Conservation (phyloP, 2,113 vertebrate species). For the Himantopus leucocephalus region DNA sequence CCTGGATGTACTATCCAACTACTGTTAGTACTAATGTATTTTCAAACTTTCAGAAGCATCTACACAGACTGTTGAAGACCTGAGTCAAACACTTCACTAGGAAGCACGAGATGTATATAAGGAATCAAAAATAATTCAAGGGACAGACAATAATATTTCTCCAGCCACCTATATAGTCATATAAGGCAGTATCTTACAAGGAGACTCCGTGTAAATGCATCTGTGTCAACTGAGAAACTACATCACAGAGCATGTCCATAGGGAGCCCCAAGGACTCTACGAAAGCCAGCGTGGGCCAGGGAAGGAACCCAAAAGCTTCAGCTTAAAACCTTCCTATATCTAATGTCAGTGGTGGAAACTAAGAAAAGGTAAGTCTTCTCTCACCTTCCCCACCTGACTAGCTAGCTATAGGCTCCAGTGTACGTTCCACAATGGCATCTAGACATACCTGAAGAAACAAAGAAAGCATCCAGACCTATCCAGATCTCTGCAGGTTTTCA, state of each 20-base stretch:
- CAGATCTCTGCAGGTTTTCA: not conserved
- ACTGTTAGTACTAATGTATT: not conserved
- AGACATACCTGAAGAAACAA: not conserved
- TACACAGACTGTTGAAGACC: not conserved
- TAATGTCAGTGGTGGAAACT: not conserved
- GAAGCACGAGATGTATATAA: not conserved
- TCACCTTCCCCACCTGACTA: not conserved
- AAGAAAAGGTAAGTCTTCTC: not conserved
- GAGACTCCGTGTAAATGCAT: not conserved
- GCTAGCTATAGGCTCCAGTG: not conserved
- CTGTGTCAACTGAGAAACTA: not conserved
- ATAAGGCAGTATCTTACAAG: not conserved
- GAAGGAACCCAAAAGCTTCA: not conserved
- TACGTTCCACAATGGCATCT: not conserved
- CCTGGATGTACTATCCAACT: not conserved
- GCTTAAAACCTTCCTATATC: not conserved
- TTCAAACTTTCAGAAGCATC: not conserved
- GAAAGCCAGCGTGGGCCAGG: not conserved
- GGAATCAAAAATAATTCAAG: not conserved
- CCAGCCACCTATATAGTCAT: not conserved
- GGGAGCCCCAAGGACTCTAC: not conserved
- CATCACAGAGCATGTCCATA: fast-evolving
- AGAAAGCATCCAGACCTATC: not conserved
- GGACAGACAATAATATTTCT: not conserved
- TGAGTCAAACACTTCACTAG: not conserved